phyloP scores from a whole-genome alignment of 2,888 invertebrate genomes.

The Polydrusus pterygomalis region DNA sequence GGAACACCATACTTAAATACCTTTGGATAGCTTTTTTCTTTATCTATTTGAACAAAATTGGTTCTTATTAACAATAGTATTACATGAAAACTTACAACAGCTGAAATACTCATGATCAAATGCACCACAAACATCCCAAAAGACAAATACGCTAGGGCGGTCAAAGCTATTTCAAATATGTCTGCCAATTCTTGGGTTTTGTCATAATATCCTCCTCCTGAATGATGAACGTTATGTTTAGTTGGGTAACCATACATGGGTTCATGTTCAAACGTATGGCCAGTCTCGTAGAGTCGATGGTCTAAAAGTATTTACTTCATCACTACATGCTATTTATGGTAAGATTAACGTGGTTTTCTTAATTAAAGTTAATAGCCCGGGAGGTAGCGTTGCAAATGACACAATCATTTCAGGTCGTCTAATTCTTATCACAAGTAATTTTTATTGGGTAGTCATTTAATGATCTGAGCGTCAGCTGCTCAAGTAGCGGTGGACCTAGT shows the following conservation, averaged over 20 bases:
- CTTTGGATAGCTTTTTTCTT: too few species aligned
- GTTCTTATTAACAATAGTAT: too few species aligned
- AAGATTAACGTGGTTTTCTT: not conserved
- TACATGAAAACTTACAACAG: constrained; percentile 73
- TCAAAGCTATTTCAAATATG: constrained; percentile 86
- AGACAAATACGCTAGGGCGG: constrained; percentile 86
- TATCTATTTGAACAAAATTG: too few species aligned
- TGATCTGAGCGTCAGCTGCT: too few species aligned
- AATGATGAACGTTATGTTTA: constrained; percentile 31
- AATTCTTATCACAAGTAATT: too few species aligned
- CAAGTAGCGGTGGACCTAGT: too few species aligned
- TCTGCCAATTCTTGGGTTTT: constrained; percentile 81
- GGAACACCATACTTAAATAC: too few species aligned
- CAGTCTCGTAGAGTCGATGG: not conserved
- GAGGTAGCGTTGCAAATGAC: too few species aligned
- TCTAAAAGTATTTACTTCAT: not conserved
- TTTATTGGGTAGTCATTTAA: too few species aligned
- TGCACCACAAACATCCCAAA: constrained; percentile 88
- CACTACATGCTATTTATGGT: not conserved
- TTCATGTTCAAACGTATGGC: constrained; percentile 61
- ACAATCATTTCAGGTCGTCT: too few species aligned
- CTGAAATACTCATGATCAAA: constrained; percentile 83
- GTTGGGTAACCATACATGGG: constrained; percentile 53
- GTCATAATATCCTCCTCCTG: constrained; percentile 20
- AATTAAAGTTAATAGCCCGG: too few species aligned